Percentiles rank a stretch among this genome's conserved stretches.
Evolutionary conservation across 2,113 vertebrate genomes (phyloP).

Genomic region (Chelonoidis abingdonii): DNA sequence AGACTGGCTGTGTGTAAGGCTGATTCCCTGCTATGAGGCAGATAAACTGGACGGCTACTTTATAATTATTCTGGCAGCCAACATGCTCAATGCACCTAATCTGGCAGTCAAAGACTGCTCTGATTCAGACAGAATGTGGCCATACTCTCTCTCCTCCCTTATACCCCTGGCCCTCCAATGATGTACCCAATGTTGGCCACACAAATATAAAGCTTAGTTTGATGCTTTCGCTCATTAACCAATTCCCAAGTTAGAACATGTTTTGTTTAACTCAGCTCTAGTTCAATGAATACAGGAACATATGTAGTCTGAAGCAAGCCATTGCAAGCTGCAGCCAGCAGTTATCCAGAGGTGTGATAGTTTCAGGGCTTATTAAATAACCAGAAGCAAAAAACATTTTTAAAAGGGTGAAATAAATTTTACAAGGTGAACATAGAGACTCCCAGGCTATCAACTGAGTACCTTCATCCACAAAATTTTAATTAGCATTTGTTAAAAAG

Average conservation of each 20-base stretch:
- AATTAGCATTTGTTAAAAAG: neutral
- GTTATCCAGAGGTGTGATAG: neutral
- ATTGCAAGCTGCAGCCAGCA: neutral
- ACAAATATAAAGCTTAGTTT: neutral
- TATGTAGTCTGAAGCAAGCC: neutral
- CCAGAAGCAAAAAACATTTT: neutral
- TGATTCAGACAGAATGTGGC: accelerated
- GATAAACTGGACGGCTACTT: neutral
- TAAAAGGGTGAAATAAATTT: neutral
- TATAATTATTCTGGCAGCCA: neutral
- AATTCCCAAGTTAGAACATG: neutral
- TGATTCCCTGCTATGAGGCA: neutral
- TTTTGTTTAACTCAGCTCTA: neutral
- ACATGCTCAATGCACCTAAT: neutral
- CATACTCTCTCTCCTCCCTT: neutral
- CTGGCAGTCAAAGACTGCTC: neutral
- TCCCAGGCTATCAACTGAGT: neutral
- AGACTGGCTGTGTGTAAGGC: neutral
- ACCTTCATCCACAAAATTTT: neutral
- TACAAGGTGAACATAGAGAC: neutral
- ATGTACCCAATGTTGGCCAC: neutral
- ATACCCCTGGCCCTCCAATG: neutral
- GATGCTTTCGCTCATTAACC: neutral
- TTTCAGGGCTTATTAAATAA: neutral
- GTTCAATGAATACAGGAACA: neutral